Evolutionary conservation across 64 coral and sea anemone genomes (phyloP), one percentile per base, ranked within the genome.

Genomic region (Anthopleura sola): DNA sequence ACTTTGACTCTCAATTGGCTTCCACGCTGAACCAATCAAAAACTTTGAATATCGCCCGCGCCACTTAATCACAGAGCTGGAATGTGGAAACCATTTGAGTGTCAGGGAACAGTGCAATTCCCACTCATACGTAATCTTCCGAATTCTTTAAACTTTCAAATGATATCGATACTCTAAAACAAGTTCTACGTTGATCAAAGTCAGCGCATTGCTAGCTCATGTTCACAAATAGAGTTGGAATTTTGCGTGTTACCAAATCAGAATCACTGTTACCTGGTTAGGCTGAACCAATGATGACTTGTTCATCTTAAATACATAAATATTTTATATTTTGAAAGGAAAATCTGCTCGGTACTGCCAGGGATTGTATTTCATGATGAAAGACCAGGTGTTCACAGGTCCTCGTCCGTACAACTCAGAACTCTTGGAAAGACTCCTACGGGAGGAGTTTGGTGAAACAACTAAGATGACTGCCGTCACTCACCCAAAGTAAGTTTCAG

Each of bases 381-480:
- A 99, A 81, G 97, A 99, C 74, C 38, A 90, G 81, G 97, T 99
- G 32, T 99, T 99, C 75, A 87, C 84, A 10, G 97, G 97, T 60
- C 60, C 54, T 28, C 89, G 97, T 26, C 97, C 97, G 17, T 99
- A 99, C 82, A 86, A 91, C 69, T 94, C 97, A 5, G 97, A 99
- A 83, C 92, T 93, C 36, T 80, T 99, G 5, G 97, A 99, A 60
- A 95, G 64, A 85, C 87, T 99, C 8, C 77, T 99, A 19, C 84
- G 88, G 60, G 68, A 98, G 39, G 90, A 91, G 78, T 94, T 98
- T 90, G 96, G 96, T 64, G 92, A 89, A 75, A 85, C 78, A 58
- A 94, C 90, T 21, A 87, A 77, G 24, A 98, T 98, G 96, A 94
- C 86, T 23, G 75, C 87, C 14, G 84, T 98, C 24, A 44, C 48